Evolutionary conservation across 37 sponge, comb jelly and placozoan species (phyloP).

Genomic region (Diacarnus erythraeanus): DNA sequence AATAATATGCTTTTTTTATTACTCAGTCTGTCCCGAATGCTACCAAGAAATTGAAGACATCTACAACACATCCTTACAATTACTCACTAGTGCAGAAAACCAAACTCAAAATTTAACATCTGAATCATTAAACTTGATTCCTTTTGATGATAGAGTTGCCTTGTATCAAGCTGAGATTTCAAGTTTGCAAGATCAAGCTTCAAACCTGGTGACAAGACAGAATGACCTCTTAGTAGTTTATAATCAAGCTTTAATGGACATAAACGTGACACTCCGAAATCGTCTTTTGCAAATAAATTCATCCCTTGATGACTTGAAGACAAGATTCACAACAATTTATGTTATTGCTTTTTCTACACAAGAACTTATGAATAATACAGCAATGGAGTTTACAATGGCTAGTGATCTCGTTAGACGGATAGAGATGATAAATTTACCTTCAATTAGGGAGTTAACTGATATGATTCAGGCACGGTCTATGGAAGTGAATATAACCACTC

Average conservation of each 20-base stretch:
- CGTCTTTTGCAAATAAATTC: background rate
- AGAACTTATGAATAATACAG: background rate
- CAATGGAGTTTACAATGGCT: background rate
- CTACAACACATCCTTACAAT: background rate
- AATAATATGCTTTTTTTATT: background rate
- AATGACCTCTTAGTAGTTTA: background rate
- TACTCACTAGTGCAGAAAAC: background rate
- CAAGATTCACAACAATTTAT: background rate
- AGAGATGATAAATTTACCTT: background rate
- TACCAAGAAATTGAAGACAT: slow-evolving; percentile 32
- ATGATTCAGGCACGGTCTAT: background rate
- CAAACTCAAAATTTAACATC: background rate
- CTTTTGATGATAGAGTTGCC: background rate
- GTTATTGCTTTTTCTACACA: background rate
- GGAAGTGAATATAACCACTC: background rate
- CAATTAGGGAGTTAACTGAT: background rate
- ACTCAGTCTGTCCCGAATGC: slow-evolving; percentile 22
- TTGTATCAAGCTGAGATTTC: background rate
- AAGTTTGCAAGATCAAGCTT: background rate
- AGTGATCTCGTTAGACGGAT: background rate
- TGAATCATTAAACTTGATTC: background rate
- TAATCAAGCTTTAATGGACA: background rate
- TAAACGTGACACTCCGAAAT: background rate
- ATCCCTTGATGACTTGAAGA: background rate
- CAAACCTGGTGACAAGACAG: background rate